phyloP scores from a whole-genome alignment of 2,888 invertebrate species.

The Dryocosmus kuriphilus region DNA sequence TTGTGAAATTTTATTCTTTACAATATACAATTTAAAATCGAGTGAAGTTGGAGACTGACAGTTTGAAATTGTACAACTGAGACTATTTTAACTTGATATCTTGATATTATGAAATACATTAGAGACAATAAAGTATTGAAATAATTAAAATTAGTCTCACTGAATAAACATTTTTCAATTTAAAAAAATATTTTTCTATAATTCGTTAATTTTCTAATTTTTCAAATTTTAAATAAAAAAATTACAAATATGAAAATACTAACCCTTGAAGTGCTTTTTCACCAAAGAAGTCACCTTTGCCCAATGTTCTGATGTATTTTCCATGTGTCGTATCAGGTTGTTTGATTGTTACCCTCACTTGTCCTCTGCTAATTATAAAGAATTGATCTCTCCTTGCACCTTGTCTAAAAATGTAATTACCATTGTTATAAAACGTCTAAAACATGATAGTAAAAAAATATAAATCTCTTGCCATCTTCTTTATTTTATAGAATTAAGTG shows the following conservation, averaged over 20 bases:
- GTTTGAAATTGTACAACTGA: too few relatives aligned
- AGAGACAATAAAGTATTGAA: too few relatives aligned
- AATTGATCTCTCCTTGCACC: slow-evolving; percentile 98
- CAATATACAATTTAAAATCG: too few relatives aligned
- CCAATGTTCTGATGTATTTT: slow-evolving; percentile 92
- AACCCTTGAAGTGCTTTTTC: slow-evolving; percentile 97
- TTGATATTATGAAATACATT: too few relatives aligned
- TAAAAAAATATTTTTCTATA: too few relatives aligned
- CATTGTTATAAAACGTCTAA: slow-evolving; percentile 92
- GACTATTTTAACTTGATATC: too few relatives aligned
- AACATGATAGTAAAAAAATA: slow-evolving; percentile 49
- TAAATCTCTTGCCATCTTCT: neutral
- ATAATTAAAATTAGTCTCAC: too few relatives aligned
- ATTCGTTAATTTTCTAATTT: slow-evolving; percentile 23
- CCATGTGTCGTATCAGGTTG: slow-evolving; percentile 90
- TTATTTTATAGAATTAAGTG: neutral
- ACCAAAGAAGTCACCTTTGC: slow-evolving; percentile 98
- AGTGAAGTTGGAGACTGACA: too few relatives aligned
- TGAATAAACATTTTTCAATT: too few relatives aligned
- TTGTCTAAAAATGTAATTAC: slow-evolving; percentile 97
- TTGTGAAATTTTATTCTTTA: too few relatives aligned
- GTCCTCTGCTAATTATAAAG: slow-evolving; percentile 97
- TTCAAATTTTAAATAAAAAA: slow-evolving; percentile 38
- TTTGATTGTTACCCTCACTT: slow-evolving; percentile 96
- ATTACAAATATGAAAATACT: slow-evolving; percentile 65